Evolutionary conservation across 2,113 vertebrate species (phyloP), one percentile per base, ranked within the genome.

Genomic region (Regulus satrapa): DNA sequence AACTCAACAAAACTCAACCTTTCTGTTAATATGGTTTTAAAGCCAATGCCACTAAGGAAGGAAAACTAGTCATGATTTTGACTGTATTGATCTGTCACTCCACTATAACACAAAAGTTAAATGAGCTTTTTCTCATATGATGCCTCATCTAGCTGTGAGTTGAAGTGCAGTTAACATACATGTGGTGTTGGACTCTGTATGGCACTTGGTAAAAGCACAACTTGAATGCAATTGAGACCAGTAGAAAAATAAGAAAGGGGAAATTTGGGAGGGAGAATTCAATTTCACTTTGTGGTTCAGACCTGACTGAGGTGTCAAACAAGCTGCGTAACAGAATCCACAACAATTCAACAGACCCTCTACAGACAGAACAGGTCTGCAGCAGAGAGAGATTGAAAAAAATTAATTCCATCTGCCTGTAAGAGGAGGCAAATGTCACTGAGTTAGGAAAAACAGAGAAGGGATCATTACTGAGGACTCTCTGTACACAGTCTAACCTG

Each of bases 251-350:
- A 82, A 82, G 86, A 88, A 92, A 81, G 36, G 32, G 24, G 45
- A 34, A 86, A 64, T 80, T 92, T 64, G 79, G 54, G 49, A 54
- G 64, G 68, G 95, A 95, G 74, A 95, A 89, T 81, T 87, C 83
- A 89, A 79, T 92, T 96, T 94, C 54, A 24, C 15, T 93, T 36
- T 48, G 1, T 69, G 54, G 31, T 78, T 84, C 74, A 94, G 58
- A 89, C 62, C 32, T 95, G 95, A 96, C 89, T 0, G 5, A 91
- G 66, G 48, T 89, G 73, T 88, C 91, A 95, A 95, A 74, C 32
- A 72, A 68, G 32, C 64, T 68, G n/a, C 6, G 9, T 71, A 88
- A 90, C 45, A 94, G 87, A 96, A 66, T 21, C n/a, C 72, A 84
- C 41, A 88, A 38, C 51, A 86, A 66, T 84, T 71, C 85, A 67